These are phyloP conservation scores for Smutsia temminckii DNA, from an alignment of 2,797 vertebrate genomes.

Conservation along the genomic window DNA sequence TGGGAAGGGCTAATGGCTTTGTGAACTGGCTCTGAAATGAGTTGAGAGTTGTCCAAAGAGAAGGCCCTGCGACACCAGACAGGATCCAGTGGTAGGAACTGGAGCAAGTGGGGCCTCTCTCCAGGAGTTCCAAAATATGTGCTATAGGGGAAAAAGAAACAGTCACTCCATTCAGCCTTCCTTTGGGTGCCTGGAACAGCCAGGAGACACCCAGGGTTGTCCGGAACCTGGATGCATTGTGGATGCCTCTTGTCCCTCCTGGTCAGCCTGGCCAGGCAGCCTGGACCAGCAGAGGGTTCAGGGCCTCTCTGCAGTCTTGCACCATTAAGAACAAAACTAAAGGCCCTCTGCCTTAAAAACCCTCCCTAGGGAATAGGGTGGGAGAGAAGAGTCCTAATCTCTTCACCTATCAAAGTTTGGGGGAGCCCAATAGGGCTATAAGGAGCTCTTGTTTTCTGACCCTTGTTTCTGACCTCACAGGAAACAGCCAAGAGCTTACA, in stretches of 20 bases:
- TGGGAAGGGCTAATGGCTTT: constrained; percentile 91
- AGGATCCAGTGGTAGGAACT: not conserved
- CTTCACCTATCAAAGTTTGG: not conserved
- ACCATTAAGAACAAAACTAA: constrained; percentile 30
- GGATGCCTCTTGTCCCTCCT: not conserved
- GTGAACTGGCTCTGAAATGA: constrained; percentile 85
- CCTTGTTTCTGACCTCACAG: constrained; percentile 41
- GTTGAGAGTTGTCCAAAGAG: not conserved
- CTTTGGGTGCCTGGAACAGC: not conserved
- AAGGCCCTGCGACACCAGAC: not conserved
- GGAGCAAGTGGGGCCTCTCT: not conserved
- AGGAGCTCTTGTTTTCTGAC: constrained; percentile 48
- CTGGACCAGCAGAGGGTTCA: not conserved
- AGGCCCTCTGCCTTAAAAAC: not conserved
- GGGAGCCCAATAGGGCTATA: not conserved
- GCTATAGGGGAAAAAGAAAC: not conserved
- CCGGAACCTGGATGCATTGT: not conserved
- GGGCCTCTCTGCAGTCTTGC: not conserved
- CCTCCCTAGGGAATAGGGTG: not conserved
- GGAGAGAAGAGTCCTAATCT: not conserved
- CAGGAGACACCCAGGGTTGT: not conserved
- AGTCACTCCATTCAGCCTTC: not conserved
- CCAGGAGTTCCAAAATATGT: not conserved
- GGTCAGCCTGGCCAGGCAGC: not conserved
- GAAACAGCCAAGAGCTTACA: constrained; percentile 39